phyloP scores from a whole-genome alignment of 1,140 invertebrate genomes.

The Hirudo medicinalis region DNA sequence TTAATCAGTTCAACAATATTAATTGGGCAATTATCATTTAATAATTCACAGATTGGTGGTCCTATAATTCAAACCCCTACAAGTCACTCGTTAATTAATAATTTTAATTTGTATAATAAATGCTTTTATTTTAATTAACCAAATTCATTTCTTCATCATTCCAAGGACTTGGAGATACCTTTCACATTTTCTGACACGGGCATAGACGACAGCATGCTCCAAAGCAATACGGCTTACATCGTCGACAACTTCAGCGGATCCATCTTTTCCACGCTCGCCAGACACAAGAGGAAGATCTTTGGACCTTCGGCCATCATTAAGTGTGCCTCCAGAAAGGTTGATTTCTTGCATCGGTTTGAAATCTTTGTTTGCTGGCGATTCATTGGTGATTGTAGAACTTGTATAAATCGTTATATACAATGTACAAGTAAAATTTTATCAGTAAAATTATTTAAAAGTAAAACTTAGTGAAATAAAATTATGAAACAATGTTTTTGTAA shows the following conservation, averaged over 20 bases:
- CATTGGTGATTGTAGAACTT: conserved; percentile 14
- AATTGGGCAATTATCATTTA: not conserved
- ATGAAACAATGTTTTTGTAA: not conserved
- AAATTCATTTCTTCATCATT: not conserved
- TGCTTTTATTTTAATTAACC: not conserved
- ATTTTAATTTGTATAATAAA: not conserved
- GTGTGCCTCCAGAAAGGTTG: conserved; percentile 27
- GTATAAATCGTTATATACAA: conserved; percentile 12
- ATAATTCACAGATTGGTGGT: not conserved
- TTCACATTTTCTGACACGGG: conserved; percentile 31
- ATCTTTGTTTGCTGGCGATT: not conserved
- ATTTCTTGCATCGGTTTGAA: not conserved
- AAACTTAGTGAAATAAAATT: too few species aligned
- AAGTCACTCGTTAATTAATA: not conserved
- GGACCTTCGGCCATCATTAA: conserved; percentile 37
- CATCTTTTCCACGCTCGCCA: conserved; percentile 51
- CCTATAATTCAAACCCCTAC: not conserved
- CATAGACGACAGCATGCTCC: conserved; percentile 27
- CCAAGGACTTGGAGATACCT: not conserved
- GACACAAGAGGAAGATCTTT: conserved; percentile 44
- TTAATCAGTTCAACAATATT: too few species aligned
- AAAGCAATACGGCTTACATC: conserved; percentile 54
- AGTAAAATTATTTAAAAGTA: too few species aligned
- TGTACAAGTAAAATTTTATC: too few species aligned
- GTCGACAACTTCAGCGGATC: conserved; percentile 55